phyloP scores from a whole-genome alignment of 2,113 vertebrate genomes.

The Tragelaphus scriptus region DNA sequence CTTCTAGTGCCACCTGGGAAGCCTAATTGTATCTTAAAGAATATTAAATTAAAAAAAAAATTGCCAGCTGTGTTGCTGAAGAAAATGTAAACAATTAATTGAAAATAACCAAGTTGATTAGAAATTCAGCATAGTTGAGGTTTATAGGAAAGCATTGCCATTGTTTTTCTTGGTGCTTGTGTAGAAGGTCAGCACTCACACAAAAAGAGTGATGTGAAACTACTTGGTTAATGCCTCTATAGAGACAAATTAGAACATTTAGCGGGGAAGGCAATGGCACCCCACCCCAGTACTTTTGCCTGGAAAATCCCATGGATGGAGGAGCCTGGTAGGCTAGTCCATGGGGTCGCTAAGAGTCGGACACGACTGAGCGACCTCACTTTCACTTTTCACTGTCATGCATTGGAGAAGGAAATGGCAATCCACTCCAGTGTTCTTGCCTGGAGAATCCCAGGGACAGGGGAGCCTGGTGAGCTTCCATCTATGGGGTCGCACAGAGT shows the following conservation, averaged over 20 bases:
- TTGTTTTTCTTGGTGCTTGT: background rate
- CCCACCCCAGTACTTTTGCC: too few relatives aligned
- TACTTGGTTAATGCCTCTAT: background rate
- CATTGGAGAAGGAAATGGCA: too few relatives aligned
- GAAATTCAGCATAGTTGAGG: background rate
- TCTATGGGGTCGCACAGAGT: too few relatives aligned
- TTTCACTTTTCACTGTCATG: too few relatives aligned
- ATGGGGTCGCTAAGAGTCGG: too few relatives aligned
- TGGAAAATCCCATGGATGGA: too few relatives aligned
- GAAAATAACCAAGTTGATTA: background rate
- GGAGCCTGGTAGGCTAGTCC: too few relatives aligned
- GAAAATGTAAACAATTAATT: background rate
- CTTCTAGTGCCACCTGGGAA: background rate
- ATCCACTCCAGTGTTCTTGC: too few relatives aligned
- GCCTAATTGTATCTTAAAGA: background rate
- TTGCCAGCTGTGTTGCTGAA: background rate
- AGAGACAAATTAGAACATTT: slow-evolving; percentile 33
- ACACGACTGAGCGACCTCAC: too few relatives aligned
- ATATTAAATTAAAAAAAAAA: background rate
- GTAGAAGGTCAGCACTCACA: background rate
- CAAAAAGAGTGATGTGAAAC: background rate
- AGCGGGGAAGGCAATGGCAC: background rate
- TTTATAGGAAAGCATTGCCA: background rate
- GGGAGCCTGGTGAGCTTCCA: too few relatives aligned
- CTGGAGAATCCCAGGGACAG: too few relatives aligned